phyloP scores from a whole-genome alignment of 2,888 invertebrate genomes.

The Apamea sordens region DNA sequence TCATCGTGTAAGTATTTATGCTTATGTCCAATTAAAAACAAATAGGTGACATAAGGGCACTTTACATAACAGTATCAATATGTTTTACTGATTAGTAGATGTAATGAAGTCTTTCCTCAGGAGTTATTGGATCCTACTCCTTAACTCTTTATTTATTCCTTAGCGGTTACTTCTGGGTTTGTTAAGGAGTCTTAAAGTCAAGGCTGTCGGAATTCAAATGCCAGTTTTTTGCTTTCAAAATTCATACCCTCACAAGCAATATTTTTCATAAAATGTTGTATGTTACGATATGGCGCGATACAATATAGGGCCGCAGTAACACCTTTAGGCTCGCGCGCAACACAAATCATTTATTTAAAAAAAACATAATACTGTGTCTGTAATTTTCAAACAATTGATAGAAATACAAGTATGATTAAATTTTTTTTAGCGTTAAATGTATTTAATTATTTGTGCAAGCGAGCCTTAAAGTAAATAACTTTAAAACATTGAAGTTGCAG shows the following conservation, averaged over 20 bases:
- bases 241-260: too few relatives aligned
- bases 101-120: not conserved
- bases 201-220: not conserved
- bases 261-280: too few relatives aligned
- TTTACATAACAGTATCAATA: not conserved
- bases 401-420: not conserved
- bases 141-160: too few relatives aligned
- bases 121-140: not conserved
- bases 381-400: not conserved
- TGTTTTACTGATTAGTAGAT: not conserved
- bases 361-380: not conserved
- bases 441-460: not conserved
- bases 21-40: not conserved
- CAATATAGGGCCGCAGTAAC: not conserved
- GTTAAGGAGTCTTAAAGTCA: not conserved
- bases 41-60: not conserved
- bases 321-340: not conserved
- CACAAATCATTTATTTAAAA: not conserved
- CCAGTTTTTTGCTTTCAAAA: not conserved
- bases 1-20: conserved; percentile 82
- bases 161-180: not conserved
- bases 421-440: not conserved
- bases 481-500: conserved; percentile 8
- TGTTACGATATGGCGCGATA: not conserved
- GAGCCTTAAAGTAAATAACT: not conserved